A percentile compares a stretch with the other conserved stretches of the same genome.
These are phyloP conservation scores for Aspiorhynchus laticeps DNA, from an alignment of 2,113 vertebrate species.

Conservation along the genomic window DNA sequence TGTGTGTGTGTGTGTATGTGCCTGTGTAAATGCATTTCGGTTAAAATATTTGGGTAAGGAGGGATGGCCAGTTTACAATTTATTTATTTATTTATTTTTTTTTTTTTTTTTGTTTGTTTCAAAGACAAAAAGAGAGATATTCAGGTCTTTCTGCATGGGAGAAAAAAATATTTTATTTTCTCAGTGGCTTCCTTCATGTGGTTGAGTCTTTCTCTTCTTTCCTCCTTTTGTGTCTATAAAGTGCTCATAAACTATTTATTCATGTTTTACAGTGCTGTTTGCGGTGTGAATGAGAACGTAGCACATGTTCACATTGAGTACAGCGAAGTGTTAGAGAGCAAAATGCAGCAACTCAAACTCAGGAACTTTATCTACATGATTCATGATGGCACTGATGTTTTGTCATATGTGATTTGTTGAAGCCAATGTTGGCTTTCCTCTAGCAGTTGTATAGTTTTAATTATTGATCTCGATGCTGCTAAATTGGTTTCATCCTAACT, in stretches of 20 bases:
- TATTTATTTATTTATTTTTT: background rate
- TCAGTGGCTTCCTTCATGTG: conserved; percentile 9
- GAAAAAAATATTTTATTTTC: background rate
- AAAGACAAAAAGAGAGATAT: conserved; percentile 9
- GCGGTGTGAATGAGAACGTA: background rate
- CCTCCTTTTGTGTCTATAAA: conserved; percentile 6
- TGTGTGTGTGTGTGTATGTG: background rate
- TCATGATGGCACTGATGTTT: background rate
- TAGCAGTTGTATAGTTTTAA: background rate
- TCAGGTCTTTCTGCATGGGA: conserved; percentile 3
- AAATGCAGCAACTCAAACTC: background rate
- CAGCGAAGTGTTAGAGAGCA: background rate
- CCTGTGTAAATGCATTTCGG: background rate
- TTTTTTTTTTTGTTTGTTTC: background rate
- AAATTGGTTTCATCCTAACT: background rate
- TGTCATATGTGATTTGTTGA: background rate
- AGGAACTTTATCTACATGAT: background rate
- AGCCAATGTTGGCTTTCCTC: background rate
- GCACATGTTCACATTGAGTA: background rate
- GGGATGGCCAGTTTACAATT: background rate
- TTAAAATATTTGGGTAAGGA: conserved; percentile 17
- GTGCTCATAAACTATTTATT: background rate
- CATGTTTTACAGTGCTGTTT: background rate
- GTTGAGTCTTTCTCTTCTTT: background rate
- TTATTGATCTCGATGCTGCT: background rate